These are phyloP conservation scores for Dipodomys stephensi DNA, from an alignment of 2,113 vertebrate genomes.

Conservation along the genomic window DNA sequence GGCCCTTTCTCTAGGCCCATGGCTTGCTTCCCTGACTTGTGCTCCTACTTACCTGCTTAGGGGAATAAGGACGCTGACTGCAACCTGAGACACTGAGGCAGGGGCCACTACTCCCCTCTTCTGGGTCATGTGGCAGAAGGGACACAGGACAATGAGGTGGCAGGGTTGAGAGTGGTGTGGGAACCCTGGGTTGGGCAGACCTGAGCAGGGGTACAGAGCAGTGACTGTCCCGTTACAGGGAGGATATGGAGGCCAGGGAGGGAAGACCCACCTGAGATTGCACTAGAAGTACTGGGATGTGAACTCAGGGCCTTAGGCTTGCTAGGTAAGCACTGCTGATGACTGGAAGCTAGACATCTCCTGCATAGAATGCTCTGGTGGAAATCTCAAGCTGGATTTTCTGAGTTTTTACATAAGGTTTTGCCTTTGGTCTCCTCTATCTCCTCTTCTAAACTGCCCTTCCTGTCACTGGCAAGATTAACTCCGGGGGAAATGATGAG, in stretches of 20 bases:
- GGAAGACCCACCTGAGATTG: neutral
- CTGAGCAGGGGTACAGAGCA: neutral
- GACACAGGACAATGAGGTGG: neutral
- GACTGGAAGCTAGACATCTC: no score
- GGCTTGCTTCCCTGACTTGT: neutral
- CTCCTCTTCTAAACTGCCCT: neutral
- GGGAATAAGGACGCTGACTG: neutral
- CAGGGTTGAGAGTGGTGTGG: no score
- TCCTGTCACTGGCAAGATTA: neutral
- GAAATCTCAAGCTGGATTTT: neutral
- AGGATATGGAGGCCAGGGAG: neutral
- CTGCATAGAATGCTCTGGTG: fast-evolving
- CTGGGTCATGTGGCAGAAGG: neutral
- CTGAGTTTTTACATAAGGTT: neutral
- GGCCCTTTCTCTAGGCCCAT: neutral
- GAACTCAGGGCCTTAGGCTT: no score
- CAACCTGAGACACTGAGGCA: constrained; percentile 18
- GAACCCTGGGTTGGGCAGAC: neutral
- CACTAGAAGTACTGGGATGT: no score
- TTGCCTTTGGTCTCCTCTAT: neutral
- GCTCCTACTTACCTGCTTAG: neutral
- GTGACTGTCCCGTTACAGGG: no score
- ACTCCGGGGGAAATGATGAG: neutral
- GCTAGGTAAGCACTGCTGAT: no score
- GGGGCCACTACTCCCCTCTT: neutral